These are phyloP conservation scores for Zygogramma bicolorata DNA, from an alignment of 2,888 invertebrate species.

Conservation along the genomic window DNA sequence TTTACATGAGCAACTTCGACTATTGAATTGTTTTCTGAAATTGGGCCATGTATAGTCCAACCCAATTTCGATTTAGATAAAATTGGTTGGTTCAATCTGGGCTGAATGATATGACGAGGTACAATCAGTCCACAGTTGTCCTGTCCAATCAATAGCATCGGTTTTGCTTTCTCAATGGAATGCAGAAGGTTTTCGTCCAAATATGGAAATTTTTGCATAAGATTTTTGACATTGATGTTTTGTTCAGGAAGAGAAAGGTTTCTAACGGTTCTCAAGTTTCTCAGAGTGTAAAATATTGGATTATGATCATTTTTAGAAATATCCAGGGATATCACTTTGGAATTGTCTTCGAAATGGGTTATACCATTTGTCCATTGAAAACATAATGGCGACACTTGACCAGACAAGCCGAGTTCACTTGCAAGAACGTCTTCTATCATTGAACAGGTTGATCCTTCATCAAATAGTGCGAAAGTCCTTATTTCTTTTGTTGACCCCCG, in stretches of 20 bases:
- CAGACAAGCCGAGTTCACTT: background rate
- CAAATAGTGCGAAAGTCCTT: background rate
- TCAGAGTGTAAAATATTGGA: background rate
- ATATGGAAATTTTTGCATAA: background rate
- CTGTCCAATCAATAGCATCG: background rate
- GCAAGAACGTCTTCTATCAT: background rate
- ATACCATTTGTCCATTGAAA: background rate
- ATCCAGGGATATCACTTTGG: background rate
- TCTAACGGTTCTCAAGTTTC: no score
- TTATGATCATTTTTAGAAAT: background rate
- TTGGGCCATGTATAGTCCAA: background rate
- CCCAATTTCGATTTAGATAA: background rate
- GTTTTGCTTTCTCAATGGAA: background rate
- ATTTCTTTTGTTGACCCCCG: background rate
- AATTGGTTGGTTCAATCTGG: background rate
- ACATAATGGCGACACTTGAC: background rate
- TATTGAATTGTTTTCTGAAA: no score
- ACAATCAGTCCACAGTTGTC: background rate
- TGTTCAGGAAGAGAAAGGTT: background rate
- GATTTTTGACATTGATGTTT: background rate
- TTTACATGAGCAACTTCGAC: no score
- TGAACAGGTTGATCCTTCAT: conserved; percentile 4
- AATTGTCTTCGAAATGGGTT: background rate
- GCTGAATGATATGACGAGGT: background rate
- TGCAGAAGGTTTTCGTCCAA: background rate